Evolutionary conservation across 2,113 vertebrate genomes (phyloP), one percentile per base, ranked within the genome.

Genomic region (Hymenochirus boettgeri): DNA sequence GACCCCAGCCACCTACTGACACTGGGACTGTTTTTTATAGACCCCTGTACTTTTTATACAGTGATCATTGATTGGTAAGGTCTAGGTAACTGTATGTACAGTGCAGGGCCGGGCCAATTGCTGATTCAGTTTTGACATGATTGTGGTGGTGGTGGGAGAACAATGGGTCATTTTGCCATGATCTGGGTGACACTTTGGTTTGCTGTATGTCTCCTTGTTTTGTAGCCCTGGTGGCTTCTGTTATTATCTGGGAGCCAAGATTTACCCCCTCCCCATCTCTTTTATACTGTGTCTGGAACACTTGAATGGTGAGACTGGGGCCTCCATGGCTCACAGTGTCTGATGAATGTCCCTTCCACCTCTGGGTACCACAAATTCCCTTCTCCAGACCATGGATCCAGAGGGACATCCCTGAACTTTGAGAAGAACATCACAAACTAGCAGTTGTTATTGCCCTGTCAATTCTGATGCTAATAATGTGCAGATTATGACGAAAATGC

Each of bases 401-500:
- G 84, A 81, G 91, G 91, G 92, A 93, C 86, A 79, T 82, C 79
- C 84, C 84, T 90, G 92, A 93, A 95, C 90, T 90, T 89, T 86
- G 84, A 86, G 85, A 92, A 87, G 88, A 87, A 88, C 88, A 89
- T 90, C 88, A 85, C 75, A 89, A 90, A 87, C 85, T 86, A 88
- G 86, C 90, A 82, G 75, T 85, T 85, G 86, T 91, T 91, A 92
- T 90, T 88, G 88, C 87, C 81, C 82, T 93, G 96, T 96, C 96
- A 95, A 91, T 93, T 96, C 89, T 91, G 91, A 92, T 95, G 92
- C 94, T 96, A 96, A 97, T 98, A 98, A 97, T 91, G 92, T 96
- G 93, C 91, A 97, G 91, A 97, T 98, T 94, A 98, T 97, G 93
- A 96, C 92, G 93, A 98, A 97, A 99, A 97, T 95, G 95, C 96